These are phyloP conservation scores for Alitta virens DNA, from an alignment of 2,888 invertebrate species.

Conservation along the genomic window DNA sequence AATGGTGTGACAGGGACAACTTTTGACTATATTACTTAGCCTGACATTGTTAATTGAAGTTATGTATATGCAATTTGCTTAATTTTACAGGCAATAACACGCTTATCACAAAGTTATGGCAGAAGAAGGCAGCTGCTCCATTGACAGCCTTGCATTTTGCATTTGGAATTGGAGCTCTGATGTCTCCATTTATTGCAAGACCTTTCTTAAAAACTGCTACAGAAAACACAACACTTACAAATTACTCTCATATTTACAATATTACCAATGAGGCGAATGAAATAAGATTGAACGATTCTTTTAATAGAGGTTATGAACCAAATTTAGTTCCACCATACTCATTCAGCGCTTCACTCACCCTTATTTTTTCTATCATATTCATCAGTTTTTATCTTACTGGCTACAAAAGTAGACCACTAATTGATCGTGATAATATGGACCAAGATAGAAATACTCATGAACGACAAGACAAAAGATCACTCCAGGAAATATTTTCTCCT, in stretches of 20 bases:
- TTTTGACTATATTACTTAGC: too few species aligned
- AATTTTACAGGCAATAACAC: conserved; percentile 9
- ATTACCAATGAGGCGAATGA: too few species aligned
- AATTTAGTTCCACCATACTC: background rate
- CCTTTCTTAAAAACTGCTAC: conserved; percentile 11
- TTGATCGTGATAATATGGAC: too few species aligned
- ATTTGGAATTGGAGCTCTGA: conserved; percentile 21
- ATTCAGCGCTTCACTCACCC: background rate
- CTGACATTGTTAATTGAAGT: too few species aligned
- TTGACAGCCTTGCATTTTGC: conserved; percentile 17
- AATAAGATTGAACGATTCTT: background rate
- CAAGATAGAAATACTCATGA: background rate
- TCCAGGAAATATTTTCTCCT: background rate
- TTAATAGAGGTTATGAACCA: background rate
- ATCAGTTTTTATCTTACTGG: background rate
- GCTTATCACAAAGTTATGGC: conserved; percentile 14
- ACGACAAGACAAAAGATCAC: background rate
- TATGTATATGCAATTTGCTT: background rate
- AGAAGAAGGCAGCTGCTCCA: conserved; percentile 16
- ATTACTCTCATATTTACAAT: too few species aligned
- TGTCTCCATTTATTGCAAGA: conserved; percentile 17
- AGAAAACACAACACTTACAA: background rate
- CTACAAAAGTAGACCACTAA: too few species aligned
- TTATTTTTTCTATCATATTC: background rate
- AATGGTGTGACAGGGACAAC: too few species aligned